Evolutionary conservation across 1,140 invertebrate genomes (phyloP).

Genomic region (Drosophila ohnishii): DNA sequence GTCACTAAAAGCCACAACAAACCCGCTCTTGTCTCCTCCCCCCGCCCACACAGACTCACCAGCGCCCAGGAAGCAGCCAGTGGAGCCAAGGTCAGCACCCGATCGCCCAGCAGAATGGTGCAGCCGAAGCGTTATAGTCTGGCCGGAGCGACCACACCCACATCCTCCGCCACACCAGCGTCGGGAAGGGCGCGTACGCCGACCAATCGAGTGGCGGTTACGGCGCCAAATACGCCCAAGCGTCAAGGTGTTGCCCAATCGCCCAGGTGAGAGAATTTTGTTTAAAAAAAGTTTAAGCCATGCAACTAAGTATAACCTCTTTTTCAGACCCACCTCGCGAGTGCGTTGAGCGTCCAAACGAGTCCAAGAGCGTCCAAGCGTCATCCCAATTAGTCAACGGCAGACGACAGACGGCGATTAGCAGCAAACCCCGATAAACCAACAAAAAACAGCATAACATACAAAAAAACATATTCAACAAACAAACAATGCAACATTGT

Average conservation of each 20-base stretch:
- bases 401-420: conserved; percentile 28
- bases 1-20: conserved; percentile 60
- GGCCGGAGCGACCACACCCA: conserved; percentile 45
- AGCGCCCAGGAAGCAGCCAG: conserved; percentile 64
- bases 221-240: conserved; percentile 77
- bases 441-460: conserved; percentile 21
- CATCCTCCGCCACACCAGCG: conserved; percentile 33
- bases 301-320: neutral
- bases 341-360: conserved; percentile 61
- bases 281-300: neutral
- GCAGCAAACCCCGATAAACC: conserved; percentile 14
- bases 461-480: conserved; percentile 61
- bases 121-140: conserved; percentile 81
- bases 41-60: conserved; percentile 71
- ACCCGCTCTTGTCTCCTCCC: conserved; percentile 67
- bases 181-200: conserved; percentile 69
- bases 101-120: conserved; percentile 80
- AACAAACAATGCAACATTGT: conserved; percentile 75
- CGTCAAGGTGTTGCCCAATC: conserved; percentile 63
- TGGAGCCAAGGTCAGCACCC: conserved; percentile 55
- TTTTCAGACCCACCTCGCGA: conserved; percentile 67
- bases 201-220: conserved; percentile 59
- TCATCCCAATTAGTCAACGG: conserved; percentile 55
- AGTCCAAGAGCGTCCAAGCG: conserved; percentile 43
- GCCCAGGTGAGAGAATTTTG: conserved; percentile 62